phyloP scores from a whole-genome alignment of 2,888 invertebrate genomes.

The Aspidiotus rigidus region DNA sequence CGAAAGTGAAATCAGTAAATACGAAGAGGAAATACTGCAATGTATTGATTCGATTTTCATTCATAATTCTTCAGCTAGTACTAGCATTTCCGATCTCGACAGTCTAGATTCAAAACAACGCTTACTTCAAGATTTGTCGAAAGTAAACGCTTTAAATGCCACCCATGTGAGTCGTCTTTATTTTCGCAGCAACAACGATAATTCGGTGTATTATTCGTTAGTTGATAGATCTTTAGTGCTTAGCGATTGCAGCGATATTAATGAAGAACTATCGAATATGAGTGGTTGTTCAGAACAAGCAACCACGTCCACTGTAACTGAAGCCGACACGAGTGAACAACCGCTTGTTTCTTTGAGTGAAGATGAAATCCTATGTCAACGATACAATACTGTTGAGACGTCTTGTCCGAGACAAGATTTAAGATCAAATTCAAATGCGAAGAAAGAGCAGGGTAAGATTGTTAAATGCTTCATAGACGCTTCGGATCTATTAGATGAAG shows the following conservation, averaged over 20 bases:
- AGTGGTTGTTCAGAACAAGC: background rate
- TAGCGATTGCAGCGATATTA: conserved; percentile 27
- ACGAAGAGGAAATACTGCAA: conserved; percentile 28
- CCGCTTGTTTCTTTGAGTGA: background rate
- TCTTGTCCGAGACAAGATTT: too few species aligned
- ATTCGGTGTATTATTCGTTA: conserved; percentile 20
- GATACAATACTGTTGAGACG: background rate
- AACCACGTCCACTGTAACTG: background rate
- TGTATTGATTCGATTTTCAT: conserved; percentile 22
- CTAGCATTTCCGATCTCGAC: background rate
- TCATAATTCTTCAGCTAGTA: background rate
- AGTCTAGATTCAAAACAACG: background rate
- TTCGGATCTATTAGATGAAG: conserved; percentile 20
- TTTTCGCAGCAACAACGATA: conserved; percentile 9
- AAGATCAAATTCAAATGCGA: background rate
- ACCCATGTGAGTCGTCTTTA: conserved; percentile 1
- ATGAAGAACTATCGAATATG: conserved; percentile 25
- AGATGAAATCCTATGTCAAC: background rate
- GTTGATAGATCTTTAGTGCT: conserved; percentile 25
- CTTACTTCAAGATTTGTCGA: conserved; percentile 5
- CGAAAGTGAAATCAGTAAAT: conserved; percentile 12
- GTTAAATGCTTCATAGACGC: conserved; percentile 27
- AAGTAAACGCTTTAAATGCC: background rate
- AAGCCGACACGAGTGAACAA: too few species aligned
- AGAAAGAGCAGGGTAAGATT: conserved; percentile 7